These are phyloP conservation scores for Pseudomyrmex flavicornis DNA, from an alignment of 1,140 invertebrate species.

Conservation along the genomic window DNA sequence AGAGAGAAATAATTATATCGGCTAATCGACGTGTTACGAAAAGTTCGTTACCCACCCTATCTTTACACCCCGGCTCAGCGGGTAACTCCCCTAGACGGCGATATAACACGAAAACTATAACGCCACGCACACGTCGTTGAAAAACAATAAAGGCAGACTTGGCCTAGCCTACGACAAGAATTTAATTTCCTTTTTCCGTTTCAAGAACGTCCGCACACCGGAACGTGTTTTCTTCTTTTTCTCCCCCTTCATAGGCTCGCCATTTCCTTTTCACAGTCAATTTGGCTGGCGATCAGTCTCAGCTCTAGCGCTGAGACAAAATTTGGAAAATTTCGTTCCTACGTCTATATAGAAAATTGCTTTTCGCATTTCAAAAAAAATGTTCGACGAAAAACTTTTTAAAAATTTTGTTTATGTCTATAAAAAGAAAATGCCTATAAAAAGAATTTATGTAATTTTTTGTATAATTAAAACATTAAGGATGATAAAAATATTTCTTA, in stretches of 20 bases:
- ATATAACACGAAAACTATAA: constrained; percentile 48
- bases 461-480: too few relatives aligned
- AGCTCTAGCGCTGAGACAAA: constrained; percentile 36
- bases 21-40: constrained; percentile 4
- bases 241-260: constrained; percentile 29
- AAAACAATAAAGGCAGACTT: constrained; percentile 59
- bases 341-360: background rate
- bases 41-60: background rate
- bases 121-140: constrained; percentile 31
- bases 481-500: background rate
- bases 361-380: constrained; percentile 21
- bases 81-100: constrained; percentile 7
- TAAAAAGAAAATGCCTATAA: too few relatives aligned
- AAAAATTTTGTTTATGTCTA: constrained; percentile 13
- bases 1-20: constrained; percentile 54
- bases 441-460: too few relatives aligned
- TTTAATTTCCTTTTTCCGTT: constrained; percentile 76
- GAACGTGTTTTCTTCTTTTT: constrained; percentile 38
- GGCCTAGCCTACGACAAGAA: constrained; percentile 74
- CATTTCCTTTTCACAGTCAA: constrained; percentile 71
- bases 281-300: constrained; percentile 67
- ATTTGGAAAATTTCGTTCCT: constrained; percentile 50
- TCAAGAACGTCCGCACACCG: constrained; percentile 53
- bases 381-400: background rate
- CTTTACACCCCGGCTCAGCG: background rate